Conservation (phyloP, 37 sponge, comb jelly and placozoan genomes). For the Spongia lamella region DNA sequence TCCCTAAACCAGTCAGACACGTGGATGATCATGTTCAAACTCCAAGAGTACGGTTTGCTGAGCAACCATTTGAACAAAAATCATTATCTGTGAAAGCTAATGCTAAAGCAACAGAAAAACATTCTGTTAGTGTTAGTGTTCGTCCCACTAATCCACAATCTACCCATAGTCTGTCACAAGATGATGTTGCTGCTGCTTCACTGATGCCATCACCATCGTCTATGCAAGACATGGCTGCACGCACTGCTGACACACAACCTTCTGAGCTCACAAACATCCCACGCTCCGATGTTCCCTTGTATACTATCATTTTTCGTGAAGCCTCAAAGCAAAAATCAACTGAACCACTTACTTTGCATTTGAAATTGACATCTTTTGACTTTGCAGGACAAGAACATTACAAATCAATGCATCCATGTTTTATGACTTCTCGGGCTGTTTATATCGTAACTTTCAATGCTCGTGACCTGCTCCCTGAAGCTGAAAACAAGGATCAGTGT, state of each 20-base stretch:
- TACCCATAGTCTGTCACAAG: too few species aligned
- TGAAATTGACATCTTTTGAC: constrained; percentile 38
- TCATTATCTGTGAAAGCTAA: too few species aligned
- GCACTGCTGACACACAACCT: neutral
- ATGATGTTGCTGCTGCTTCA: too few species aligned
- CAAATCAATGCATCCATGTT: constrained; percentile 77
- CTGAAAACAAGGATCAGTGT: neutral
- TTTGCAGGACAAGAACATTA: constrained; percentile 75
- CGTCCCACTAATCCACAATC: too few species aligned
- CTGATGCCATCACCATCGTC: neutral
- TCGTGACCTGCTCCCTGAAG: neutral
- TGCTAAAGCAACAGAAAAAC: too few species aligned
- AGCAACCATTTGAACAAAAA: too few species aligned
- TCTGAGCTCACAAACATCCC: neutral
- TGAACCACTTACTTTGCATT: neutral
- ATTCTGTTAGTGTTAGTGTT: too few species aligned
- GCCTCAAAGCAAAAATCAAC: neutral
- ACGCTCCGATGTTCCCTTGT: neutral
- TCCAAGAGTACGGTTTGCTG: too few species aligned
- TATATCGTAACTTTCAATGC: constrained; percentile 54
- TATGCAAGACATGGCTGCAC: neutral
- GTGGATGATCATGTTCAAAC: too few species aligned
- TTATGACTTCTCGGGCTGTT: constrained; percentile 56
- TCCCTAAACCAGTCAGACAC: too few species aligned
- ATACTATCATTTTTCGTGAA: neutral